These are phyloP conservation scores for Drosophila antonietae DNA, from an alignment of 2,888 invertebrate species.

Conservation along the genomic window DNA sequence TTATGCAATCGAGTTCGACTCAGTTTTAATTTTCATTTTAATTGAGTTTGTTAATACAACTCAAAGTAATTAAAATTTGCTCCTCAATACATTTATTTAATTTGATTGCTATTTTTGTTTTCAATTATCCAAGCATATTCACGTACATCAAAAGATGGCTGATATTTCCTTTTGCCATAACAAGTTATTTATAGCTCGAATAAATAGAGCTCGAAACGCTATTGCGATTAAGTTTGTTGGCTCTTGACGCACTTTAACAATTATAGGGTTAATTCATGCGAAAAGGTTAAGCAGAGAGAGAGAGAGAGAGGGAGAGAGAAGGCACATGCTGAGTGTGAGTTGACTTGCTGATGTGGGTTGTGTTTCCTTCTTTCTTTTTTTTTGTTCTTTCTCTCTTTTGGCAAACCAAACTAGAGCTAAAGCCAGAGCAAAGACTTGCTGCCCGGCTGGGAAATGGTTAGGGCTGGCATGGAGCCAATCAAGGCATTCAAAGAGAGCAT, in stretches of 20 bases:
- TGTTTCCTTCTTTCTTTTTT: slow-evolving; percentile 20
- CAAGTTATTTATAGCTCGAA: background rate
- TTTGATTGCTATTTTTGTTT: background rate
- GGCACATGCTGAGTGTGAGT: slow-evolving; percentile 1
- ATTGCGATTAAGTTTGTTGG: background rate
- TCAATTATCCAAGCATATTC: background rate
- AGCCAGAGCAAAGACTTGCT: slow-evolving; percentile 25
- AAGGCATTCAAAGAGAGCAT: slow-evolving; percentile 80
- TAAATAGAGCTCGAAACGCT: background rate
- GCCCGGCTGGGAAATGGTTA: slow-evolving; percentile 16
- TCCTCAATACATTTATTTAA: background rate
- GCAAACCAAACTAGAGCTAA: slow-evolving; percentile 30
- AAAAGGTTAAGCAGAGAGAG: slow-evolving; percentile 43
- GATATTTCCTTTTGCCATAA: background rate
- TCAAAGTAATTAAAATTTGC: background rate
- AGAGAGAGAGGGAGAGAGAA: background rate
- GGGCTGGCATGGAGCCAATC: slow-evolving; percentile 67
- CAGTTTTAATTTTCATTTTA: background rate
- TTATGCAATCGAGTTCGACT: background rate
- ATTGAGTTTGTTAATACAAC: background rate
- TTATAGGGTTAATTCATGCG: slow-evolving; percentile 62
- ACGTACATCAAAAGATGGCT: background rate
- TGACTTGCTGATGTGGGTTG: background rate
- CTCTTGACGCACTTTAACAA: slow-evolving; percentile 24
- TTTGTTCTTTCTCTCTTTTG: slow-evolving; percentile 45